Evolutionary conservation across 2,888 invertebrate species (phyloP), one percentile per base, ranked within the genome.

Genomic region (Patella ulyssiponensis): DNA sequence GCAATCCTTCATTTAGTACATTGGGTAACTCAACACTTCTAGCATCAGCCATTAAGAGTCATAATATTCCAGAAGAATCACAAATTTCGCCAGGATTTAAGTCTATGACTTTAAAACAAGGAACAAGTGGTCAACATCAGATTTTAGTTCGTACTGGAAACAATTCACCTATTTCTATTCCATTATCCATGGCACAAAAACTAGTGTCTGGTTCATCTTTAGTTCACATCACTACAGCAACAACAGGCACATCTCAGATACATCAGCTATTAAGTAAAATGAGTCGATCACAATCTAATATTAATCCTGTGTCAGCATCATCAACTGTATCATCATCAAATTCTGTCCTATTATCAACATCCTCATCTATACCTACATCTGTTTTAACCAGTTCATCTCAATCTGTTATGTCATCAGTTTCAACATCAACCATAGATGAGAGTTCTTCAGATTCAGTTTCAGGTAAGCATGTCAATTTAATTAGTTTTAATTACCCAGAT

Each of bases 191-290:
- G 75, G 77, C 79, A 70, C 58, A 79, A 74, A 77, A 83, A 15
- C 58, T 80, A 12, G 77, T 75, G 56, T 71, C 71, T 3, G 73
- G 78, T 12, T 73, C 76, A n/a, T 84, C 87, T 12, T 53, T 84
- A 11, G 84, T 87, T 12, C 86, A 87, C 69, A 79, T 86, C 23
- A 86, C 87, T 2, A 80, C 87, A 20, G 82, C 85, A 14, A 78
- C 86, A 0, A 78, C 86, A 12, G 79, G 81, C 81, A 77, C 91
- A 82, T 78, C 88, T 79, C 82, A 92, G 83, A 85, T 90, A 77
- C 87, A 92, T 84, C 84, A 92, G 86, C 89, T 89, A 3, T 76
- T 88, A 15, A 83, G 86, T 1, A 80, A 82, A 44, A 78, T 84
- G 11, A 82, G 82, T 15, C 78, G 64, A 64, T 64, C 64, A 23